Evolutionary conservation across 2,888 invertebrate species (phyloP).

Genomic region (Salpingus planirostris): DNA sequence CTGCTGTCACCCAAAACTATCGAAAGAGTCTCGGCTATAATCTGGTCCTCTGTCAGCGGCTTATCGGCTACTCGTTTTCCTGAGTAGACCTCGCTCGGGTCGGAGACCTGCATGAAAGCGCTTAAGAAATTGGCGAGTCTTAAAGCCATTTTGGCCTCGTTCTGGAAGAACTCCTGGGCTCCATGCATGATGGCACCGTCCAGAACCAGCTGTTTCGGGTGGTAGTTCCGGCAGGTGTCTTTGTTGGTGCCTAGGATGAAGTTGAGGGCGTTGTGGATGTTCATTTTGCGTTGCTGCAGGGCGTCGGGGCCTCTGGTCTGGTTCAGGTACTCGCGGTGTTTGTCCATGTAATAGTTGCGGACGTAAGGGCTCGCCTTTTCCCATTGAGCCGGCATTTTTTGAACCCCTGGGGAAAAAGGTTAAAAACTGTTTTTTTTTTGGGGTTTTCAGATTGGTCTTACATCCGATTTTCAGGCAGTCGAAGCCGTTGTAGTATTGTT

Average conservation of each 20-base stretch:
- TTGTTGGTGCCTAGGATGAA: constrained; percentile 63
- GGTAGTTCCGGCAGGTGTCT: constrained; percentile 44
- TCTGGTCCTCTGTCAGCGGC: constrained; percentile 87
- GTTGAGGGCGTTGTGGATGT: constrained; percentile 68
- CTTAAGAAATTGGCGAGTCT: constrained; percentile 92
- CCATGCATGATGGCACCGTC: constrained; percentile 85
- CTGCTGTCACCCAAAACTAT: constrained; percentile 84
- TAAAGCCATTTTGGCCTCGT: constrained; percentile 95
- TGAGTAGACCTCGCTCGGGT: constrained; percentile 82
- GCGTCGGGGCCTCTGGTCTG: constrained; percentile 56
- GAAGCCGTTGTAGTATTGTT: constrained; percentile 89
- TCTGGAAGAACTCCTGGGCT: constrained; percentile 80
- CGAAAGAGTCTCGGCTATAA: constrained; percentile 90
- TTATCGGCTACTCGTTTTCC: constrained; percentile 83
- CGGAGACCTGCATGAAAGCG: constrained; percentile 85
- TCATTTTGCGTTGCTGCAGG: constrained; percentile 56
- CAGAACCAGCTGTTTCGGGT: constrained; percentile 61
- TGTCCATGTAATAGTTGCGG: constrained; percentile 65
- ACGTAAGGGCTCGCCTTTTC: constrained; percentile 61
- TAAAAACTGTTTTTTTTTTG: neutral
- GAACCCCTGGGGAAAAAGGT: constrained; percentile 57
- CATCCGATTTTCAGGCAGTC: constrained; percentile 88
- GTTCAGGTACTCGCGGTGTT: constrained; percentile 66
- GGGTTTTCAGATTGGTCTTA: constrained; percentile 44
- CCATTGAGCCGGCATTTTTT: constrained; percentile 78